Conservation (phyloP, 2,113 vertebrate genomes). For the Macroglossus sobrinus region DNA sequence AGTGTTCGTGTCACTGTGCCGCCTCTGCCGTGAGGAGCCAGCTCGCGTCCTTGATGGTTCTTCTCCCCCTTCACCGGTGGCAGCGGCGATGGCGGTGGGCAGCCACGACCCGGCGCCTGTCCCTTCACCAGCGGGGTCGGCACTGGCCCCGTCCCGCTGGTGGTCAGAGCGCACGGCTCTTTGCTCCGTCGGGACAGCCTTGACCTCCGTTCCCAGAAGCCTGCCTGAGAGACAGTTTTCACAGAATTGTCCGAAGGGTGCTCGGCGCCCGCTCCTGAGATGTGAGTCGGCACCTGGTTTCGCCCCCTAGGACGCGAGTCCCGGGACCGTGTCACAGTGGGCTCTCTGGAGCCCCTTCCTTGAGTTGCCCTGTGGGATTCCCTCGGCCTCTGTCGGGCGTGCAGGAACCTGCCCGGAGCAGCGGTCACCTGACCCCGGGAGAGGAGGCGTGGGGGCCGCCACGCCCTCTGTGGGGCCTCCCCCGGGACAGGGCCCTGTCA, state of each 20-base stretch:
- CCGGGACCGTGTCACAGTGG: neutral
- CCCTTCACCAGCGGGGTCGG: neutral
- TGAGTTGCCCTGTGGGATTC: neutral
- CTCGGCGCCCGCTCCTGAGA: neutral
- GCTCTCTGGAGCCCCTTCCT: neutral
- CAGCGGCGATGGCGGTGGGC: neutral
- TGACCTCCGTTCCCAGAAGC: neutral
- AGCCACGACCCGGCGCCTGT: neutral
- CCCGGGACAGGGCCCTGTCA: accelerated
- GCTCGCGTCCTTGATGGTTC: neutral
- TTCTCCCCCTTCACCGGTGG: neutral
- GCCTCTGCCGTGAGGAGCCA: no score
- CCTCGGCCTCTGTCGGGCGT: neutral
- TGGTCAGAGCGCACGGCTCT: neutral
- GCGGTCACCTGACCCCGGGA: neutral
- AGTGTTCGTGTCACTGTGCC: no score
- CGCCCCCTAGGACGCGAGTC: no score
- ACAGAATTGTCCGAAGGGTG: neutral
- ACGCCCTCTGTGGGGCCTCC: neutral
- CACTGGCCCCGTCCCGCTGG: neutral
- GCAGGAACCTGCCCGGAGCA: neutral
- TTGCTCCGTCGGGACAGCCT: neutral
- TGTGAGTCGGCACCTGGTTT: neutral
- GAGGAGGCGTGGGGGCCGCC: neutral
- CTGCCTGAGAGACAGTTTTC: neutral